Evolutionary conservation across 2,888 invertebrate species (phyloP), one percentile per base, ranked within the genome.

Genomic region (Cryptus armator): DNA sequence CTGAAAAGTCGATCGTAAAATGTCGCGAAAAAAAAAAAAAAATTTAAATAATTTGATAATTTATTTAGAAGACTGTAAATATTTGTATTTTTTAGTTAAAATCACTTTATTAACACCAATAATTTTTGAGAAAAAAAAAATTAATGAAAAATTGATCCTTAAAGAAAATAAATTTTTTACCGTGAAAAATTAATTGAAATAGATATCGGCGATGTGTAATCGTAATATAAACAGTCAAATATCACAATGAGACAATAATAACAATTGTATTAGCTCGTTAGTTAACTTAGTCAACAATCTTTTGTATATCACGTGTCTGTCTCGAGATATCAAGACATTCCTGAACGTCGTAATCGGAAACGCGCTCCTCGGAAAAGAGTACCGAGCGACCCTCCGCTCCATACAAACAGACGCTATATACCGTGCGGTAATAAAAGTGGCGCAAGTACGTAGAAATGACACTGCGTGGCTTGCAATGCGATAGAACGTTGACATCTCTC

Each of bases 201-300:
- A 75, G 32, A 74, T 19, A 37, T 59, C 12, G 51, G 32, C 72
- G 67, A 66, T 72, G 32, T 75, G 48, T 68, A 43, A 16, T 48
- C 29, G 48, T 64, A 51, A 32, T 44, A 51, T 14, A 71, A 12
- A 37, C 14, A n/a, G 59, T 48, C 44, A 16, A 46, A 62, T 81
- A 75, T 80, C 79, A 66, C 66, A 71, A 76, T 71, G 70, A 71
- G 75, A 71, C 48, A 56, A 71, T 66, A 80, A 80, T 83, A 78
- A 44, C 48, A 77, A 71, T 75, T 53, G 62, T 74, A 83, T 83
- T 79, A 64, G 62, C 56, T 75, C 53, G 79, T 75, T 56, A 75
- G 83, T 79, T 70, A 75, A 64, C 64, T 68, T 53, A 79, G 44
- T 79, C 51, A 75, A 71, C 56, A 56, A 80, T 75, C 53, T 24